A percentile compares a stretch with the other conserved stretches of the same genome.
These are phyloP conservation scores for Elanoides forficatus DNA, from an alignment of 2,113 vertebrate genomes.

Conservation along the genomic window DNA sequence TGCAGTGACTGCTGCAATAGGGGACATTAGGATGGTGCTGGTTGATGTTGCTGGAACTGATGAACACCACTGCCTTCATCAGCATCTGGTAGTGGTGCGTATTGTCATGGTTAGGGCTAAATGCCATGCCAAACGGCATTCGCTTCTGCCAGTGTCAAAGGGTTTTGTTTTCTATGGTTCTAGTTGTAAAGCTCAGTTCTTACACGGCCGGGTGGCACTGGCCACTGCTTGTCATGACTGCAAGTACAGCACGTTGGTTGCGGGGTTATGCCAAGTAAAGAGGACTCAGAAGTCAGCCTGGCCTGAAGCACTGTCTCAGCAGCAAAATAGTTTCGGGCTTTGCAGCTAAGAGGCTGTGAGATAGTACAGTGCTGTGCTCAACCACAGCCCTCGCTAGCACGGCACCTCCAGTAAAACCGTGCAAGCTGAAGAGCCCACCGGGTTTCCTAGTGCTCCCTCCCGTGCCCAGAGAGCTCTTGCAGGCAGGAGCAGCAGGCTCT, in stretches of 20 bases:
- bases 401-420: background rate
- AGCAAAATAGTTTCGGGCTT: background rate
- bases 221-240: rapidly evolving
- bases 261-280: no score
- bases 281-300: background rate
- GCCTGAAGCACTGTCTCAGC: background rate
- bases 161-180: background rate
- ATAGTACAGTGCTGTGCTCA: background rate
- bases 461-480: rapidly evolving
- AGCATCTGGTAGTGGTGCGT: background rate
- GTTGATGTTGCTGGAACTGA: background rate
- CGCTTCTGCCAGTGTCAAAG: rapidly evolving
- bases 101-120: background rate
- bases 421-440: background rate
- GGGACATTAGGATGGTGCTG: background rate
- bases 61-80: background rate
- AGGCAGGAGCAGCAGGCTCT: background rate
- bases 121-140: background rate
- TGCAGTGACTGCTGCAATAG: background rate
- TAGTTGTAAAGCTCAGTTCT: background rate
- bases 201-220: rapidly evolving
- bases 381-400: rapidly evolving
- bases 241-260: background rate
- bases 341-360: background rate
- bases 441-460: background rate